Conservation (phyloP, 2,113 vertebrate genomes). For the Tetraodon nigroviridis region DNA sequence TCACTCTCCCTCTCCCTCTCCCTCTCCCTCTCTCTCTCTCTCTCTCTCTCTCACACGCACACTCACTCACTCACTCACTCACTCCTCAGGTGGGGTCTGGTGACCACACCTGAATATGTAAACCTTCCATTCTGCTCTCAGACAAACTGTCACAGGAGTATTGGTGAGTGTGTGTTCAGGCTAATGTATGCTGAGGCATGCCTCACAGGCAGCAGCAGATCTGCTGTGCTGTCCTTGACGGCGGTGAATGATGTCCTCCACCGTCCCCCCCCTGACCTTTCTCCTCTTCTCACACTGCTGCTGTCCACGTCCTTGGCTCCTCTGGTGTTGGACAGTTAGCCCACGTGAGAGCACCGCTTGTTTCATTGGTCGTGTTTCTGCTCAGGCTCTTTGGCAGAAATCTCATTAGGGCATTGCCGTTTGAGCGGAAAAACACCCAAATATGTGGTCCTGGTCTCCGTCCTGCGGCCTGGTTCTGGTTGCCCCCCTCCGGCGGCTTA, state of each 20-base stretch:
- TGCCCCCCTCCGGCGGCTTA: neutral
- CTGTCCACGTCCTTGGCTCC: conserved; percentile 1
- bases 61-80: conserved; percentile 16
- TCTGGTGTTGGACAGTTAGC: neutral
- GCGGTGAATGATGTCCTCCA: neutral
- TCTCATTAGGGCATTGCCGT: too few relatives aligned
- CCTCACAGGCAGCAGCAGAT: neutral
- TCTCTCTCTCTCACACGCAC: conserved; percentile 10
- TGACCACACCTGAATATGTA: conserved; percentile 5
- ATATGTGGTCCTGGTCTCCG: too few relatives aligned
- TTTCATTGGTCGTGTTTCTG: too few relatives aligned
- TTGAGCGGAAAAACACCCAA: too few relatives aligned
- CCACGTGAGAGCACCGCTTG: too few relatives aligned
- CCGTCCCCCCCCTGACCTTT: neutral
- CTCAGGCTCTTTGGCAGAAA: too few relatives aligned
- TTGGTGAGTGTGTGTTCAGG: neutral
- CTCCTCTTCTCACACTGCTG: neutral
- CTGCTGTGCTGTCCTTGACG: neutral
- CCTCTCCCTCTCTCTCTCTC: neutral
- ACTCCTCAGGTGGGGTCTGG: neutral
- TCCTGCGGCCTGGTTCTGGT: too few relatives aligned
- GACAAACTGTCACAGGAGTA: neutral
- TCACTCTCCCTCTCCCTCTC: neutral
- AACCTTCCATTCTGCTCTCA: neutral
- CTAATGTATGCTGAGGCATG: neutral